Percentiles rank a stretch among this genome's conserved stretches.
These are phyloP conservation scores for Xyliphius kryptos DNA, from an alignment of 2,113 vertebrate species.

Conservation along the genomic window DNA sequence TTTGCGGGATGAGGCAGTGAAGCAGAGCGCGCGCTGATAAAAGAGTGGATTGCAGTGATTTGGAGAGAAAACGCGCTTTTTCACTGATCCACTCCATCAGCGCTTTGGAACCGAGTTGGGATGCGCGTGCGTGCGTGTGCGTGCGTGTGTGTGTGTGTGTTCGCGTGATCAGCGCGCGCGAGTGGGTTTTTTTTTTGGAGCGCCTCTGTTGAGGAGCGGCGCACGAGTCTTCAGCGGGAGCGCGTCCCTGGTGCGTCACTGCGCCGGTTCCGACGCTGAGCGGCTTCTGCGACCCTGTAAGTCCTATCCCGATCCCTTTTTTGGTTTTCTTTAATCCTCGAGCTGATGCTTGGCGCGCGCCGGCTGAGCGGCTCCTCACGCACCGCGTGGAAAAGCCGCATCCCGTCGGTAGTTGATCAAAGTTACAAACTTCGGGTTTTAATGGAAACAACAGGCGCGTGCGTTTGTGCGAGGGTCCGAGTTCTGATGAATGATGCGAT, in stretches of 20 bases:
- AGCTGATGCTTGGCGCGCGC: too few species aligned
- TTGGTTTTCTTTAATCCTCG: too few species aligned
- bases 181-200: too few species aligned
- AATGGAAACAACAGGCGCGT: too few species aligned
- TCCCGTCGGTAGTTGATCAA: too few species aligned
- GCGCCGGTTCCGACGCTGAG: conserved; percentile 52
- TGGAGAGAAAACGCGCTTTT: conserved; percentile 57
- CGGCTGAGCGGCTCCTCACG: too few species aligned
- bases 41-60: conserved; percentile 72
- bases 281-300: conserved; percentile 52
- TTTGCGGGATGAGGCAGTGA: conserved; percentile 68
- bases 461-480: too few species aligned
- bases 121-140: conserved; percentile 12
- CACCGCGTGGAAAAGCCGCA: too few species aligned
- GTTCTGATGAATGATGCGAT: too few species aligned
- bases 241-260: too few species aligned
- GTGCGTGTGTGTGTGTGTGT: conserved; percentile 23
- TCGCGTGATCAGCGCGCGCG: conserved; percentile 5
- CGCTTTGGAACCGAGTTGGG: conserved; percentile 36
- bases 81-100: conserved; percentile 69
- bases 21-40: conserved; percentile 71
- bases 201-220: conserved; percentile 30
- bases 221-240: conserved; percentile 33
- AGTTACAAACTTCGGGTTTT: too few species aligned
- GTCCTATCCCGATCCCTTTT: conserved; percentile 31